Evolutionary conservation across 2,888 invertebrate species (phyloP).

Genomic region (Sialis fuliginosa): DNA sequence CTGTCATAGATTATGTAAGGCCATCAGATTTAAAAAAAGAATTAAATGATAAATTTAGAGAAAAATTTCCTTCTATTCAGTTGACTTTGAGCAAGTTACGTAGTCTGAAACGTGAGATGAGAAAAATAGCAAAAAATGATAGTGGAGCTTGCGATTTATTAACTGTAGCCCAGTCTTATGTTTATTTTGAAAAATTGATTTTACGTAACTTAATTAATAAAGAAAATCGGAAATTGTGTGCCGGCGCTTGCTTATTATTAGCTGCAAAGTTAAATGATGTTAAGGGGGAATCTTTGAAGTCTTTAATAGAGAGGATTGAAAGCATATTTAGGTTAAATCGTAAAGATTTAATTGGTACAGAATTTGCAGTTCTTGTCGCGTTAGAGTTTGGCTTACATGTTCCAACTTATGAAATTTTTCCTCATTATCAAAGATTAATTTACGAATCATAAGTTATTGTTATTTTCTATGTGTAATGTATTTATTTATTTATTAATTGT

Average conservation of each 20-base stretch:
- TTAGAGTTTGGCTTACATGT: slow-evolving; percentile 88
- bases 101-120: slow-evolving; percentile 91
- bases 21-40: slow-evolving; percentile 93
- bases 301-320: slow-evolving; percentile 85
- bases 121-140: slow-evolving; percentile 75
- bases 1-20: slow-evolving; percentile 90
- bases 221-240: slow-evolving; percentile 86
- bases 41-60: slow-evolving; percentile 89
- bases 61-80: slow-evolving; percentile 88
- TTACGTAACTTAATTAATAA: slow-evolving; percentile 84
- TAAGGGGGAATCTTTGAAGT: slow-evolving; percentile 73
- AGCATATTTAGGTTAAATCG: slow-evolving; percentile 77
- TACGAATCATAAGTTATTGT: slow-evolving; percentile 46
- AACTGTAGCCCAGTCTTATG: slow-evolving; percentile 90
- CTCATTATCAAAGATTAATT: slow-evolving; percentile 85
- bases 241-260: slow-evolving; percentile 83
- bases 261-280: slow-evolving; percentile 96
- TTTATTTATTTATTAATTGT: too few relatives aligned
- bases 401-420: slow-evolving; percentile 79
- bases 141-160: slow-evolving; percentile 65
- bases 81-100: slow-evolving; percentile 88
- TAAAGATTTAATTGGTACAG: slow-evolving; percentile 77
- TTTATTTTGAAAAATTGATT: slow-evolving; percentile 96
- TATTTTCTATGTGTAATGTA: too few relatives aligned
- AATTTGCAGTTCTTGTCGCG: slow-evolving; percentile 88